Evolutionary conservation across 2,113 vertebrate species (phyloP).

Genomic region (Carollia perspicillata): DNA sequence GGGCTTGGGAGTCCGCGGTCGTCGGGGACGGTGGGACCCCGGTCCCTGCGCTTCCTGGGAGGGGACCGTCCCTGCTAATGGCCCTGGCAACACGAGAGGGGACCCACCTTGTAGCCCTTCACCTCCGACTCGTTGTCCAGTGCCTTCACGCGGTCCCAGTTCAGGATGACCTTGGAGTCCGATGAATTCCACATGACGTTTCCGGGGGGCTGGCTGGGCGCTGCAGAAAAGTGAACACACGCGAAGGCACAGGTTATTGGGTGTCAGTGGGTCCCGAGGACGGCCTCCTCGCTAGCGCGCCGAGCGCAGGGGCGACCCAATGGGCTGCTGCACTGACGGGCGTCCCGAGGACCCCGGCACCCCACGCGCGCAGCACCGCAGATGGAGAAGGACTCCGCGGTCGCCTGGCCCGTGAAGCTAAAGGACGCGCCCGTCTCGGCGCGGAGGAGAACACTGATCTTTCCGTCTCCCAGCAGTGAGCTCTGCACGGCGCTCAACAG

Average conservation of each 20-base stretch:
- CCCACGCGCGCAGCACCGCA: constrained; percentile 60
- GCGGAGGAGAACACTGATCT: constrained; percentile 76
- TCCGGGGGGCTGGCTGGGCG: constrained; percentile 93
- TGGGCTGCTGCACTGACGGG: constrained; percentile 59
- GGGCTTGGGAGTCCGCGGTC: background rate
- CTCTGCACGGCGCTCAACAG: constrained; percentile 59
- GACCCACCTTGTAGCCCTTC: constrained; percentile 96
- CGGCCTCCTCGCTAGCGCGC: background rate
- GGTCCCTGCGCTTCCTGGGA: rapidly evolving
- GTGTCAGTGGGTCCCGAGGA: background rate
- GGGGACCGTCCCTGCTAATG: background rate
- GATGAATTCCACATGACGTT: constrained; percentile 98
- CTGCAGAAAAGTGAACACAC: constrained; percentile 77
- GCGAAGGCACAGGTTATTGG: constrained; percentile 40
- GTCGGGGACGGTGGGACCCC: rapidly evolving
- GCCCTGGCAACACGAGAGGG: background rate
- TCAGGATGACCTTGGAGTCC: constrained; percentile 96
- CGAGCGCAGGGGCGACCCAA: constrained; percentile 55
- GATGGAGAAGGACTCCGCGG: constrained; percentile 66
- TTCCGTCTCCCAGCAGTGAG: constrained; percentile 58
- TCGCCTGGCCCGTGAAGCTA: constrained; percentile 65
- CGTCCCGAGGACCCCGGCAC: constrained; percentile 69
- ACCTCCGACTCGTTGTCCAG: constrained; percentile 98
- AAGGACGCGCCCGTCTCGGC: constrained; percentile 60
- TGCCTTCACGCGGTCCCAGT: constrained; percentile 98